phyloP scores from a whole-genome alignment of 2,113 vertebrate species.

The Erpornis zantholeuca region DNA sequence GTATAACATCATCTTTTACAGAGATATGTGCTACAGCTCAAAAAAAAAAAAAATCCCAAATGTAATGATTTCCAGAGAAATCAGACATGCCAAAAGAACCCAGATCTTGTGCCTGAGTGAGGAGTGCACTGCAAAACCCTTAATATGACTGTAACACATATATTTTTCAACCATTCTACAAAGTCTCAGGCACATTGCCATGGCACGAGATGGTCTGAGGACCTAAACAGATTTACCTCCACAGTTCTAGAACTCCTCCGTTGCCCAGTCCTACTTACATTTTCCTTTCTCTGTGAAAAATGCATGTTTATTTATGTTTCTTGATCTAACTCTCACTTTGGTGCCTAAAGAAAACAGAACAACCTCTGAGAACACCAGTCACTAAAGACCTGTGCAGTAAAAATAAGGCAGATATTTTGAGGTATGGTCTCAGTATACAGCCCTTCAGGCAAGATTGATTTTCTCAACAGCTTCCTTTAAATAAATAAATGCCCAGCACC shows the following conservation, averaged over 20 bases:
- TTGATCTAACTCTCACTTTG: background rate
- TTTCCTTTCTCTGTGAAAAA: background rate
- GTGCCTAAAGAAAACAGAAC: background rate
- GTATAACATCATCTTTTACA: conserved; percentile 4
- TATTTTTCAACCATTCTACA: background rate
- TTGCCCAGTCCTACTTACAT: background rate
- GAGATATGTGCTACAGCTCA: background rate
- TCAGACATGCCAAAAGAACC: background rate
- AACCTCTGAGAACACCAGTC: background rate
- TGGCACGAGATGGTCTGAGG: background rate
- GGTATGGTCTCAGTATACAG: background rate
- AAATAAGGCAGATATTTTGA: background rate
- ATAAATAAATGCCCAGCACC: background rate
- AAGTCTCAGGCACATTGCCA: background rate
- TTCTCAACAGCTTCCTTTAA: background rate
- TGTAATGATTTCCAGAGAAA: background rate
- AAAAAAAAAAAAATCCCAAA: background rate
- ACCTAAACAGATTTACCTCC: background rate
- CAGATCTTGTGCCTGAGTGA: background rate
- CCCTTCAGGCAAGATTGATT: background rate
- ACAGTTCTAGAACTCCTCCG: background rate
- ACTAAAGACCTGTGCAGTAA: background rate
- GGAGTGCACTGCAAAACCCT: background rate
- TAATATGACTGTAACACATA: background rate
- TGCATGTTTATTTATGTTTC: background rate